Conservation (phyloP, 1,140 invertebrate genomes). For the Schlechtendalia chinensis region DNA sequence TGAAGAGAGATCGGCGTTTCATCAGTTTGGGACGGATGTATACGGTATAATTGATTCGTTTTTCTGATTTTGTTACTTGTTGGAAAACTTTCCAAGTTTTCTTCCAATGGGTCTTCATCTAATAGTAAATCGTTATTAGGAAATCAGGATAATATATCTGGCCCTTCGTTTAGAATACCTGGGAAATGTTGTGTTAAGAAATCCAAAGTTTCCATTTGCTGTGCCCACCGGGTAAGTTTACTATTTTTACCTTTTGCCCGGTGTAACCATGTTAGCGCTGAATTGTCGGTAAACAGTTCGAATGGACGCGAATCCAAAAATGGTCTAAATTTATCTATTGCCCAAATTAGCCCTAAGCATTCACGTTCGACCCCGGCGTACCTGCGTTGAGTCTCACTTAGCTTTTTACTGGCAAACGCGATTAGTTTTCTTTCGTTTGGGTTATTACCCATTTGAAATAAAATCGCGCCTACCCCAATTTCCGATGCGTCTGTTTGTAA, state of each 20-base stretch:
- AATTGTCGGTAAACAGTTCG: too few relatives aligned
- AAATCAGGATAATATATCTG: not conserved
- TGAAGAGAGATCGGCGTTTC: not conserved
- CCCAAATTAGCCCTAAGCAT: not conserved
- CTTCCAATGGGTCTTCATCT: not conserved
- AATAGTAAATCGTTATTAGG: not conserved
- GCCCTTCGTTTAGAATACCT: too few relatives aligned
- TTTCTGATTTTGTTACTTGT: not conserved
- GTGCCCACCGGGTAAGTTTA: too few relatives aligned
- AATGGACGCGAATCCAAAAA: not conserved
- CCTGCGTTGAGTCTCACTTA: not conserved
- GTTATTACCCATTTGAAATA: slow-evolving; percentile 52
- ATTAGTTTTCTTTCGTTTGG: not conserved
- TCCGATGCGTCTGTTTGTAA: slow-evolving; percentile 54
- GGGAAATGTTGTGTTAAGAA: too few relatives aligned
- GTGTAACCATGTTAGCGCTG: too few relatives aligned
- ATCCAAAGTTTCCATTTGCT: too few relatives aligned
- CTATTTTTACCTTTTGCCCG: too few relatives aligned
- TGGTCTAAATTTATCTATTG: too few relatives aligned
- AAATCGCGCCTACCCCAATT: slow-evolving; percentile 53
- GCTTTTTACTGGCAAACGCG: not conserved
- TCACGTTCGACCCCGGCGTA: not conserved
- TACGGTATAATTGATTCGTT: not conserved
- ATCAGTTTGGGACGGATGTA: not conserved
- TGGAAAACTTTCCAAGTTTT: not conserved